Conservation (phyloP, 35 echinoderm and acorn worm species). For the Ptychodera flava region DNA sequence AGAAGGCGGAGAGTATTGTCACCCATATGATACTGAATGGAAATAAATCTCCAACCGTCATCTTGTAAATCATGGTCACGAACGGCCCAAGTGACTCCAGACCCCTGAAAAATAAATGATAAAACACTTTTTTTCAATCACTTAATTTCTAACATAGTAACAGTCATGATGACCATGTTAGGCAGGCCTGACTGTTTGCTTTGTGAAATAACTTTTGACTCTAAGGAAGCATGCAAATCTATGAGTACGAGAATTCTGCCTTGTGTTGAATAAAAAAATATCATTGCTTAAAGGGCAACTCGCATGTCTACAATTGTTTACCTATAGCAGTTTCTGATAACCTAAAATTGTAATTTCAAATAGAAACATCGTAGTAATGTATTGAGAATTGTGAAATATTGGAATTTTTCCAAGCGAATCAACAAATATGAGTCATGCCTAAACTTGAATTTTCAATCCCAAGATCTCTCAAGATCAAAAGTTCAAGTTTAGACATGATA, state of each 20-base stretch:
- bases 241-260: not conserved
- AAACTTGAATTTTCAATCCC: no score
- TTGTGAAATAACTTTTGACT: not conserved
- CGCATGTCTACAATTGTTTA: no score
- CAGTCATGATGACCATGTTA: not conserved
- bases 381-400: no score
- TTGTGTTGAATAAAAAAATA: not conserved
- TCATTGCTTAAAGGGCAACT: not conserved
- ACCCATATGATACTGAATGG: conserved; percentile 72
- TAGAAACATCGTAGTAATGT: no score
- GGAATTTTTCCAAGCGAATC: no score
- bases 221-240: not conserved
- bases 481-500: no score
- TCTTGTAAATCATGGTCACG: conserved; percentile 77
- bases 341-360: no score
- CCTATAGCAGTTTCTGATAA: no score
- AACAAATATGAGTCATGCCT: no score
- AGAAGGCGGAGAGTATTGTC: conserved; percentile 70
- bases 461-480: no score
- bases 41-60: conserved; percentile 67
- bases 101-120: not conserved
- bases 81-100: conserved; percentile 64
- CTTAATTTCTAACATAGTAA: not conserved
- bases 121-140: no score
- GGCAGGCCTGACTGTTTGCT: not conserved